Base-by-base conservation (phyloP, 2,888 invertebrate genomes). In the Acanthosepion esculentum region DNA sequence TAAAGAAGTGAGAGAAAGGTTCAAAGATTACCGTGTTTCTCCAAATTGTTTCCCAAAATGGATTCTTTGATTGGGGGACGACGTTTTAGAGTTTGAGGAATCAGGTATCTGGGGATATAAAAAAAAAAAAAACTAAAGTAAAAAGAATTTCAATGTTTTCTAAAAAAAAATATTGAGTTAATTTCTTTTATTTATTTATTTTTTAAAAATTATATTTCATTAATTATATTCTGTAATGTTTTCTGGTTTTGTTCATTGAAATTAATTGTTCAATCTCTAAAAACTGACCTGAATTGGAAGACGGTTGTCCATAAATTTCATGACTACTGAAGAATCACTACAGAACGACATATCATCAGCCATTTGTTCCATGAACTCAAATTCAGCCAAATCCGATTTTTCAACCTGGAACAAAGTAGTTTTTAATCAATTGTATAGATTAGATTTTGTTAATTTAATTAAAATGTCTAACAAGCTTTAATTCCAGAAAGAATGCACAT, bases 331-430 rank as follows among this genome's bases (percentile, higher is more conserved):
- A 12, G 97, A 96, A 95, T 97, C 97, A 95, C 97, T 97, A 94
- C 97, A 96, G 95, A 97, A 97, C 10, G 97, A 97, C 94, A 97
- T 97, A 95, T 97, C 97, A 95, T 97, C 97, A 10, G 97, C 97
- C 95, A 96, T 97, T 94, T 97, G 96, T 94, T 97, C 97, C 95
- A 97, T 95, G 29, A 97, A 95, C 95, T 97, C 97, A 97, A 97
- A 97, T 95, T 97, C 97, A 94, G 97, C 96, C 93, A 97, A 95
- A 55, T 97, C 97, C 48, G 96, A 96, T 91, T 95, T 95, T 94
- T 97, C 97, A 59, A 95, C 94, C 97, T 97, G 95, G 55, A 95
- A 95, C 94, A 8, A 92, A 91, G 20, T 29, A 20, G 23, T 20
- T 20, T 59, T 59, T 0, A 4, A 20, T 59, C 23, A 59, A 4